phyloP scores from a whole-genome alignment of 2,797 vertebrate genomes.

The Platyrinchus mystaceus region DNA sequence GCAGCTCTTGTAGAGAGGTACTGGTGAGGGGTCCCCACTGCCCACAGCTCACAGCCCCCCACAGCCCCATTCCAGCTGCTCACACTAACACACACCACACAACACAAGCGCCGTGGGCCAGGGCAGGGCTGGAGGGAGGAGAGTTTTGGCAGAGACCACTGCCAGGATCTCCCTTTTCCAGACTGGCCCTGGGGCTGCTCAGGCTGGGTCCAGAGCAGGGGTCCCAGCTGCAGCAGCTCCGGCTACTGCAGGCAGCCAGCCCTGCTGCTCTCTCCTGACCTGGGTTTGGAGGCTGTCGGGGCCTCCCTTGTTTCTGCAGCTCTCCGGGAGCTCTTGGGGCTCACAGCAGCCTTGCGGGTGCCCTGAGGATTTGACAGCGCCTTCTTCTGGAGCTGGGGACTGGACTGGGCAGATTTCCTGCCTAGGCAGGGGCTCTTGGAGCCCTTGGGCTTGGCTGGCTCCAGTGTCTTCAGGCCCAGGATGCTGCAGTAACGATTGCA shows the following conservation, averaged over 20 bases:
- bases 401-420: conserved; percentile 86
- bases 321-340: conserved; percentile 82
- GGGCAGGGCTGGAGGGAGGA: neutral
- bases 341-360: conserved; percentile 76
- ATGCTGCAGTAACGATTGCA: conserved; percentile 92
- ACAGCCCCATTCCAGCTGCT: accelerated
- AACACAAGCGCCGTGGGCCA: accelerated
- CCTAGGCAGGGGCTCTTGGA: conserved; percentile 87
- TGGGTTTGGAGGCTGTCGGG: conserved; percentile 65
- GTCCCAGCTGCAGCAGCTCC: neutral
- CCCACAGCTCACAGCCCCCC: neutral
- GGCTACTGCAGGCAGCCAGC: conserved; percentile 76
- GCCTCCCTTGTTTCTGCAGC: conserved; percentile 73
- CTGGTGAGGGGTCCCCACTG: accelerated
- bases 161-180: neutral
- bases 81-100: conserved; percentile 54
- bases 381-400: conserved; percentile 91
- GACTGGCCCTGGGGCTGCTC: neutral
- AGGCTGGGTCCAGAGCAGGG: neutral
- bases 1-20: neutral
- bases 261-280: conserved; percentile 71
- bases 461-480: conserved; percentile 84
- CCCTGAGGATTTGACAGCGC: conserved; percentile 84
- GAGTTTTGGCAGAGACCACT: accelerated
- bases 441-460: conserved; percentile 85